Conservation (phyloP, 2,888 invertebrate species). For the Macrosoma leucophasiata region DNA sequence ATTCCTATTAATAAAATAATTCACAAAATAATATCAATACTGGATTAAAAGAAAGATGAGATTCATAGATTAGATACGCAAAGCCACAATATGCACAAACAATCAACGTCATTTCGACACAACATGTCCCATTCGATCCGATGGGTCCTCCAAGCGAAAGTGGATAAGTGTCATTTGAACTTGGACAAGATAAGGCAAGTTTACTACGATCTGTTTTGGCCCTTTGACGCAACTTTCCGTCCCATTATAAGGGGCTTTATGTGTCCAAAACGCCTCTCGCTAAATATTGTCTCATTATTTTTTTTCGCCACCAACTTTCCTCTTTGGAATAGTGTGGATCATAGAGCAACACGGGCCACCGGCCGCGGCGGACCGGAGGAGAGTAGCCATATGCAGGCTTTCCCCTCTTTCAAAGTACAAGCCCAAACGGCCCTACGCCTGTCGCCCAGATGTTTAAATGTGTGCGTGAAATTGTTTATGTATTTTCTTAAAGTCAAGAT, state of each 20-base stretch:
- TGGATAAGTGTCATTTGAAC: constrained; percentile 55
- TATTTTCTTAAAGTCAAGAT: too few relatives aligned
- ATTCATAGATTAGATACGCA: too few relatives aligned
- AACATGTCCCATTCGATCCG: constrained; percentile 31
- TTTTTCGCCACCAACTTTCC: constrained; percentile 46
- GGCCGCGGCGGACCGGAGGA: constrained; percentile 12
- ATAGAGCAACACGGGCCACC: constrained; percentile 23
- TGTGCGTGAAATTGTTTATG: too few relatives aligned
- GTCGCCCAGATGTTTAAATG: too few relatives aligned
- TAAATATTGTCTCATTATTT: constrained; percentile 54
- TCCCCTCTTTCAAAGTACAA: too few relatives aligned
- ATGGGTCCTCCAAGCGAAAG: constrained; percentile 49
- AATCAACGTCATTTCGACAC: constrained; percentile 25
- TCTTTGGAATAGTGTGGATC: constrained; percentile 40
- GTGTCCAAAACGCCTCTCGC: constrained; percentile 38
- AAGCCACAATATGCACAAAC: too few relatives aligned
- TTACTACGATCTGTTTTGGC: constrained; percentile 35
- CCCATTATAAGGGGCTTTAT: constrained; percentile 55
- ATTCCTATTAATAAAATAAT: too few relatives aligned
- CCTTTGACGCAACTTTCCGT: constrained; percentile 42
- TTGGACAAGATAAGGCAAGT: constrained; percentile 52
- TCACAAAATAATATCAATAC: too few relatives aligned
- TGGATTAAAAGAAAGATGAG: too few relatives aligned
- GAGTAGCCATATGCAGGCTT: too few relatives aligned
- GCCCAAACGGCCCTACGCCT: too few relatives aligned